Percentiles rank a stretch among this genome's conserved stretches.
Conservation (phyloP, 1,140 invertebrate genomes). For the Drosophila fuyamai region DNA sequence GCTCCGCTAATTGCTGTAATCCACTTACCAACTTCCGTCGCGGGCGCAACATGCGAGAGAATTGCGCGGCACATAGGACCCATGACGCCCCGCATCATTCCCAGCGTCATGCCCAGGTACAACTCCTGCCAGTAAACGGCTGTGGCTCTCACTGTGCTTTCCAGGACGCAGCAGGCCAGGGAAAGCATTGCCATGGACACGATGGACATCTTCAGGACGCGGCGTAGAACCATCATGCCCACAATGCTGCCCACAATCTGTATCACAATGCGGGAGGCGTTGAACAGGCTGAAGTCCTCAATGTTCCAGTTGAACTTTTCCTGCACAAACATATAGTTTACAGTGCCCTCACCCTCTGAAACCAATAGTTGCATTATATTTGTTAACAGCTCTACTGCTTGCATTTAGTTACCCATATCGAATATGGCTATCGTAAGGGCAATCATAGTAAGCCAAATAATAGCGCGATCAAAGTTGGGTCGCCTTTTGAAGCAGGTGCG, state of each 20-base stretch:
- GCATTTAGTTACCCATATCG: constrained; percentile 73
- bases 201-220: constrained; percentile 73
- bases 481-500: constrained; percentile 87
- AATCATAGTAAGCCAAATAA: constrained; percentile 88
- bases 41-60: constrained; percentile 88
- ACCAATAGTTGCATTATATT: background rate
- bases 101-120: constrained; percentile 86
- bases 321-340: constrained; percentile 88
- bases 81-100: constrained; percentile 86
- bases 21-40: constrained; percentile 88
- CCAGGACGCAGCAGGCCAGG: constrained; percentile 80
- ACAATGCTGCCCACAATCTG: constrained; percentile 86
- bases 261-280: constrained; percentile 84
- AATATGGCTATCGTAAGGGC: constrained; percentile 86
- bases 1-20: background rate
- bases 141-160: constrained; percentile 86
- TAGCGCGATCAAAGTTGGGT: constrained; percentile 86
- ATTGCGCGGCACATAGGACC: constrained; percentile 88
- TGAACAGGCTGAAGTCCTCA: constrained; percentile 86
- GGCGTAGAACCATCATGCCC: constrained; percentile 86
- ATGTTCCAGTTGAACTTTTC: constrained; percentile 89
- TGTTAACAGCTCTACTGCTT: too few species aligned
- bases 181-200: constrained; percentile 70
- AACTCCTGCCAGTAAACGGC: constrained; percentile 87
- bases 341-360: constrained; percentile 83